These are phyloP conservation scores for Notarius quadriscutis DNA, from an alignment of 2,113 vertebrate genomes.

Conservation along the genomic window DNA sequence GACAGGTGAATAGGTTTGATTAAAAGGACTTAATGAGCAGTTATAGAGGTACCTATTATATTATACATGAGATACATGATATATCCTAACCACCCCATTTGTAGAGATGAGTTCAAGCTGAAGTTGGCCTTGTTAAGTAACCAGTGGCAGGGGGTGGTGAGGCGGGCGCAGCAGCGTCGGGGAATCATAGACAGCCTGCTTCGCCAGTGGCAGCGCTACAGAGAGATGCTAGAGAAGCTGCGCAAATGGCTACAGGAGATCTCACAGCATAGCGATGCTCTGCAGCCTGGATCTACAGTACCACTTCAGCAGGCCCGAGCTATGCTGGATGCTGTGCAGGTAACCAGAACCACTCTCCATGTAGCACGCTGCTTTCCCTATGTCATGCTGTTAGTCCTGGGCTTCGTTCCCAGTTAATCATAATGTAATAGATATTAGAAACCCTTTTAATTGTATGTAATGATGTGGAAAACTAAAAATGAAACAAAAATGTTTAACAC, in stretches of 20 bases:
- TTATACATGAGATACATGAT: background rate
- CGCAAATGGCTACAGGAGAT: constrained; percentile 85
- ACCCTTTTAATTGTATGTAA: background rate
- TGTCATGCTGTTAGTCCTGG: background rate
- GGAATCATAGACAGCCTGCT: constrained; percentile 95
- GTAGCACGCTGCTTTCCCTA: background rate
- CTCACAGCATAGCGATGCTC: constrained; percentile 70
- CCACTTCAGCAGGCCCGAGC: constrained; percentile 85
- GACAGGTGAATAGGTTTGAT: constrained; percentile 80
- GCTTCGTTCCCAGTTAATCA: background rate
- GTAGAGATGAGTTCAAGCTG: constrained; percentile 90
- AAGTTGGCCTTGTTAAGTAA: constrained; percentile 89
- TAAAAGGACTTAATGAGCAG: background rate
- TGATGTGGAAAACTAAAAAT: background rate
- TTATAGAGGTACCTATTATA: background rate
- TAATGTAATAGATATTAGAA: background rate
- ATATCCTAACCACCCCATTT: background rate
- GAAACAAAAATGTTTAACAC: background rate
- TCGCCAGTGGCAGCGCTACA: constrained; percentile 93
- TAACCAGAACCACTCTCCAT: constrained; percentile 52
- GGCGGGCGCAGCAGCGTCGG: constrained; percentile 88
- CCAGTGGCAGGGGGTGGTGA: constrained; percentile 97
- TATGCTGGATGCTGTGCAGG: constrained; percentile 88
- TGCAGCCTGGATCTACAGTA: constrained; percentile 69
- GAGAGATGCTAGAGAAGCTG: constrained; percentile 89